Evolutionary conservation across 1,140 invertebrate species (phyloP), one percentile per base, ranked within the genome.

Genomic region (Nylanderia fulva): DNA sequence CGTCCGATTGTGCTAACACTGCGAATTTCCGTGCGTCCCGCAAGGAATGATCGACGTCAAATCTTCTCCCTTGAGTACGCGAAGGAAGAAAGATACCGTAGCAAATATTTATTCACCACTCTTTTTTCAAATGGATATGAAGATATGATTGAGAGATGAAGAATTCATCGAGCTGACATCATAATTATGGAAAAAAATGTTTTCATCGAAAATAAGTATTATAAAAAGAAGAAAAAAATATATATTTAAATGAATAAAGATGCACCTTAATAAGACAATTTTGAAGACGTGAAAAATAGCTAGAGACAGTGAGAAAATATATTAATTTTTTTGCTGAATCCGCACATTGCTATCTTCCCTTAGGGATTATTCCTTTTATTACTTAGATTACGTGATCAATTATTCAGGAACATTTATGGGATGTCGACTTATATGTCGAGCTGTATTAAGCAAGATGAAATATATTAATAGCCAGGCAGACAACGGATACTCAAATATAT

Each of bases 1-100:
- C 77, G 52, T 82, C 66, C 77, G 77, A 82, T 82, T 82, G 77
- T 82, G 77, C 66, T 72, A 82, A 72, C 77, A 82, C 18, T 42
- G 77, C 52, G 66, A 82, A 52, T 82, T 72, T 72, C 77, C 77
- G 77, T 72, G 36, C 27, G 66, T 71, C 66, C 36, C 66, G 52
- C 52, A 58, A 82, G 52, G 52, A 71, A 71, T 36, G 66, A 72
- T 82, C 77, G 77, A 82, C 77, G 68, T 82, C 36, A 71, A 82
- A 82, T 82, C 77, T 82, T 71, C 64, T 82, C 24, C 36, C 9
- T 2, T 15, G 24, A 33, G 64, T 68, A 66, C 29, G 52, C 52
- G 39, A 82, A n/a, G 52, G 42, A 52, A 48, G 42, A 27, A 48
- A 15, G 77, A 71, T 69, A 69, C 36, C 24, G 5, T 58, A 24